phyloP scores from a whole-genome alignment of 2,888 invertebrate genomes.

The Altica lythri region DNA sequence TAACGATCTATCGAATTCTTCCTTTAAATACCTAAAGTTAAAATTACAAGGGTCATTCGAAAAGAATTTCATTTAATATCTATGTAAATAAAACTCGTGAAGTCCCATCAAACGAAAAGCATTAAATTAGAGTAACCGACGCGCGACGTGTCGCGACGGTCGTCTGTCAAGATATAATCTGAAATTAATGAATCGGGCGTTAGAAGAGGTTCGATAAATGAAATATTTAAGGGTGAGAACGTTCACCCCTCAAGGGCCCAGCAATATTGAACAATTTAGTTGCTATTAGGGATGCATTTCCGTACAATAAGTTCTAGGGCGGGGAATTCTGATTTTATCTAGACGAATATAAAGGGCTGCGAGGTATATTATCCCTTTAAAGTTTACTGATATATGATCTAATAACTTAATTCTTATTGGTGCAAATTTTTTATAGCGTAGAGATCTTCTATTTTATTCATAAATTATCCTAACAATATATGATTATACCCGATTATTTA shows the following conservation, averaged over 20 bases:
- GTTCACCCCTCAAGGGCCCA: conserved; percentile 35
- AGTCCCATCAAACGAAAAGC: conserved; percentile 1
- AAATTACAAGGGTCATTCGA: background rate
- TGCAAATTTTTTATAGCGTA: no score
- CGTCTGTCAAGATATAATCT: conserved; percentile 34
- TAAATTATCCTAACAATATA: no score
- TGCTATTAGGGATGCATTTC: conserved; percentile 34
- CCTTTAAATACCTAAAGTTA: no score
- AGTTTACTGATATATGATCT: no score
- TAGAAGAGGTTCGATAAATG: conserved; percentile 37
- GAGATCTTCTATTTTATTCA: no score
- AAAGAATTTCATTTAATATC: conserved; percentile 9
- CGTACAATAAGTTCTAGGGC: conserved; percentile 14
- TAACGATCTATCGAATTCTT: no score
- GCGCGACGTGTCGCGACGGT: no score
- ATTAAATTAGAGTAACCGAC: conserved; percentile 23
- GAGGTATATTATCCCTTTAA: no score
- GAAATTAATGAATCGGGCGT: conserved; percentile 41
- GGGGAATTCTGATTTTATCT: conserved; percentile 5
- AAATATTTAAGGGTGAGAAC: conserved; percentile 44
- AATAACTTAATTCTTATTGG: no score
- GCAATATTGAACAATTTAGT: conserved; percentile 45
- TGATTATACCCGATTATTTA: no score
- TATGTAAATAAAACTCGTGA: background rate
- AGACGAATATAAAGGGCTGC: background rate